Evolutionary conservation across 2,113 vertebrate species (phyloP).

Genomic region (Passer montanus): DNA sequence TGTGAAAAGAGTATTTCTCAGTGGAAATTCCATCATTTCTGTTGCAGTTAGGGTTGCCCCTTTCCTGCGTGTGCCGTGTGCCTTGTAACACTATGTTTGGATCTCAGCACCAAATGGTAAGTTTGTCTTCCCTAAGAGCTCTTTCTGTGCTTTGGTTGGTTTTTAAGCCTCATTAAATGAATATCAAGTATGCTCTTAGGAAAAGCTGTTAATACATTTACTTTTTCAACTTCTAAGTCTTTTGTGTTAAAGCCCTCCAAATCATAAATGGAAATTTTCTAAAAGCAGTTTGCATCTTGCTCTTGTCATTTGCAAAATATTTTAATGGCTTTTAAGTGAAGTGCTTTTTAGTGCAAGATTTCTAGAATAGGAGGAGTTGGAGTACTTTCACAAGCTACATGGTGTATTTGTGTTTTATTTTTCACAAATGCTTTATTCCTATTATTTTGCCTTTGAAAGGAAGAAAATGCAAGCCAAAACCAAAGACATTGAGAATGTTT

Average conservation of each 20-base stretch:
- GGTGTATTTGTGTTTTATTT: not conserved
- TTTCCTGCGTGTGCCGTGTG: slow-evolving; percentile 87
- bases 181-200: not conserved
- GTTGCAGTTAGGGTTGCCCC: slow-evolving; percentile 78
- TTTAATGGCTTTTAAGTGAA: not conserved
- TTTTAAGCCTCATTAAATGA: not conserved
- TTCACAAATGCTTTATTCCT: not conserved
- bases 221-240: not conserved
- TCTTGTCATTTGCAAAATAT: not conserved
- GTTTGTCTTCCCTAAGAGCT: slow-evolving; percentile 23
- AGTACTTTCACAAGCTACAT: not conserved
- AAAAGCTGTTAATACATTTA: not conserved
- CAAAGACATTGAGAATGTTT: not conserved
- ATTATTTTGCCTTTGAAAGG: not conserved
- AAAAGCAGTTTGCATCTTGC: not conserved
- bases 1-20: not conserved
- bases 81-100: slow-evolving; percentile 98
- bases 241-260: not conserved
- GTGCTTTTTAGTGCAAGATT: not conserved
- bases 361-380: not conserved
- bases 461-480: not conserved
- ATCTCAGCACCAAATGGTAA: slow-evolving; percentile 97
- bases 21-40: not conserved
- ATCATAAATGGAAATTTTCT: not conserved
- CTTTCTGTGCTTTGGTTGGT: not conserved